Evolutionary conservation across 2,113 vertebrate species (phyloP).

Genomic region (Mustelus asterias): DNA sequence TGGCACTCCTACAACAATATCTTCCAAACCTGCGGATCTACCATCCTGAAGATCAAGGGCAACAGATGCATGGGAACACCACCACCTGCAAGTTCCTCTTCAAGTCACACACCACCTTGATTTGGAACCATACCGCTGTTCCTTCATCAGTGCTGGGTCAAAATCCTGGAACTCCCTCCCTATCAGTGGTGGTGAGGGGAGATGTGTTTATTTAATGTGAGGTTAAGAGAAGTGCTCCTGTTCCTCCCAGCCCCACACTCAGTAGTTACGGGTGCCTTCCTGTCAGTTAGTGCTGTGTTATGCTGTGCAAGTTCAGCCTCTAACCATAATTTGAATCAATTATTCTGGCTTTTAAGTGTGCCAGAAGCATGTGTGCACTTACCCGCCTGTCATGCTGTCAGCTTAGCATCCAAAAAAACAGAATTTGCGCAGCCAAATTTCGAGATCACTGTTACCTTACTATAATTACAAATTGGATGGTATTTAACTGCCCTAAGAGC

Average conservation of each 20-base stretch:
- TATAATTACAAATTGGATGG: neutral
- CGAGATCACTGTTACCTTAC: neutral
- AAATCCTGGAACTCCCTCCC: neutral
- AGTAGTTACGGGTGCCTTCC: neutral
- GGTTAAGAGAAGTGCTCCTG: neutral
- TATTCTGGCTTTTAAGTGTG: neutral
- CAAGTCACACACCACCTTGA: neutral
- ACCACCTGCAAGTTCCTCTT: neutral
- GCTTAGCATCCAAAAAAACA: neutral
- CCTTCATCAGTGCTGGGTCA: neutral
- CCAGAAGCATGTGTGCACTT: neutral
- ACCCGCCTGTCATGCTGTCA: neutral
- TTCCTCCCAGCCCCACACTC: neutral
- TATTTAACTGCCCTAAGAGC: neutral
- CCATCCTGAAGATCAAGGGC: too few species aligned
- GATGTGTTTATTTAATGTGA: too few species aligned
- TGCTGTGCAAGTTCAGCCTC: neutral
- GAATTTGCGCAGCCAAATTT: neutral
- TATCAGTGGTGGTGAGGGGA: neutral
- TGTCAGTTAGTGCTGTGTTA: neutral
- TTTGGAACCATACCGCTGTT: neutral
- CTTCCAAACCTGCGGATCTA: neutral
- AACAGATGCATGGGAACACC: neutral
- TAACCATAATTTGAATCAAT: neutral
- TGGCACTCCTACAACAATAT: neutral